A percentile compares a stretch with the other conserved stretches of the same genome.
Conservation (phyloP, 2,797 vertebrate genomes). For the Melopsittacus undulatus region DNA sequence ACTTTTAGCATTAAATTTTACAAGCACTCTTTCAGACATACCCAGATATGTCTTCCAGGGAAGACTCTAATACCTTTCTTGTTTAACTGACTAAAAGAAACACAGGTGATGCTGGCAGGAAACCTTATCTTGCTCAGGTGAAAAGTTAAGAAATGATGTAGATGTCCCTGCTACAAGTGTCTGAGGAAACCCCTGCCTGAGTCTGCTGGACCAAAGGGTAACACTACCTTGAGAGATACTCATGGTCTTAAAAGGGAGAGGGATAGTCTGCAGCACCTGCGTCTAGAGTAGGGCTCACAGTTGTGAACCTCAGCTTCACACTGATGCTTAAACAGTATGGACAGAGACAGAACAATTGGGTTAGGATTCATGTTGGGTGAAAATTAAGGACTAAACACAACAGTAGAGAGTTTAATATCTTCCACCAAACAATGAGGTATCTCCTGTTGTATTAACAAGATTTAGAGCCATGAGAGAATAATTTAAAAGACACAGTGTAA, state of each 20-base stretch:
- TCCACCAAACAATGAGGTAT: background rate
- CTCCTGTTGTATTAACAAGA: background rate
- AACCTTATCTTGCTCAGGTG: background rate
- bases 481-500: background rate
- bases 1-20: background rate
- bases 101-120: background rate
- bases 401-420: background rate
- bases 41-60: background rate
- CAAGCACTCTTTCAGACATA: background rate
- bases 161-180: background rate
- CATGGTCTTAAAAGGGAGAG: background rate
- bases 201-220: background rate
- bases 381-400: background rate
- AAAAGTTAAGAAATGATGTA: background rate
- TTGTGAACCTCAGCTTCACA: background rate
- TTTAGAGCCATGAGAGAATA: background rate
- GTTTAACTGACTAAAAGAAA: background rate
- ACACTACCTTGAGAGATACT: too few relatives aligned
- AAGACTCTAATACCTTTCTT: background rate
- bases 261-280: background rate
- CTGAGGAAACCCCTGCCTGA: background rate
- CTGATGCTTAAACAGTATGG: background rate
- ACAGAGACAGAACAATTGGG: background rate
- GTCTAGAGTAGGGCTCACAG: background rate
- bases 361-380: background rate